These are phyloP conservation scores for Furcula furcula DNA, from an alignment of 2,888 invertebrate genomes.

Conservation along the genomic window DNA sequence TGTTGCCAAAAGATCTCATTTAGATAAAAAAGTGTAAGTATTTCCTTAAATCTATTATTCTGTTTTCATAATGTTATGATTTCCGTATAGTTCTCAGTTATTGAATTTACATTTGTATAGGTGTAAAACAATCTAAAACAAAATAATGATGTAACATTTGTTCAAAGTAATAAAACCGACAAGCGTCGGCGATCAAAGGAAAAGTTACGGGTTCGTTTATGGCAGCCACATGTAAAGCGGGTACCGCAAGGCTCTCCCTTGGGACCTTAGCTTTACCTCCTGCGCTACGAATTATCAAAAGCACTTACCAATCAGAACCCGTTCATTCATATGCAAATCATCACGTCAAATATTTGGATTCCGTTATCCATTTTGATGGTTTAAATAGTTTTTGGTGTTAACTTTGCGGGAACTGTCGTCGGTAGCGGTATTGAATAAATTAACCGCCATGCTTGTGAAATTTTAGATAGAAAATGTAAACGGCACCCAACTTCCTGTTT, in stretches of 20 bases:
- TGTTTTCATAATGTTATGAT: too few relatives aligned
- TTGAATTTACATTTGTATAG: too few relatives aligned
- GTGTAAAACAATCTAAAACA: too few relatives aligned
- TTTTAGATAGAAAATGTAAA: constrained; percentile 3
- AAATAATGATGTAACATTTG: too few relatives aligned
- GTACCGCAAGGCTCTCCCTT: constrained; percentile 12
- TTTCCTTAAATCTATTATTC: too few relatives aligned
- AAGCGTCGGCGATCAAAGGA: neutral
- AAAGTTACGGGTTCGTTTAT: neutral
- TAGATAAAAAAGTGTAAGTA: too few relatives aligned
- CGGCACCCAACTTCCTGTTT: neutral
- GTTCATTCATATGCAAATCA: constrained; percentile 11
- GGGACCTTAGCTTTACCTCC: constrained; percentile 13
- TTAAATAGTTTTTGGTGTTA: constrained; percentile 33
- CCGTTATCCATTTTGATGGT: constrained; percentile 21
- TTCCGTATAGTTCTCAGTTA: too few relatives aligned
- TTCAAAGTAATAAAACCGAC: neutral
- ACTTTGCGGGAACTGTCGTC: constrained; percentile 12
- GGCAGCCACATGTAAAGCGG: neutral
- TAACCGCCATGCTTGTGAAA: constrained; percentile 1
- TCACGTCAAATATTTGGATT: constrained; percentile 28
- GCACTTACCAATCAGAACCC: neutral
- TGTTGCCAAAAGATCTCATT: too few relatives aligned
- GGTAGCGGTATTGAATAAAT: constrained; percentile 15
- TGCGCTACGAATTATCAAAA: constrained; percentile 13